These are phyloP conservation scores for Sminthurides bifidus DNA, from an alignment of 1,140 invertebrate genomes.

Conservation along the genomic window DNA sequence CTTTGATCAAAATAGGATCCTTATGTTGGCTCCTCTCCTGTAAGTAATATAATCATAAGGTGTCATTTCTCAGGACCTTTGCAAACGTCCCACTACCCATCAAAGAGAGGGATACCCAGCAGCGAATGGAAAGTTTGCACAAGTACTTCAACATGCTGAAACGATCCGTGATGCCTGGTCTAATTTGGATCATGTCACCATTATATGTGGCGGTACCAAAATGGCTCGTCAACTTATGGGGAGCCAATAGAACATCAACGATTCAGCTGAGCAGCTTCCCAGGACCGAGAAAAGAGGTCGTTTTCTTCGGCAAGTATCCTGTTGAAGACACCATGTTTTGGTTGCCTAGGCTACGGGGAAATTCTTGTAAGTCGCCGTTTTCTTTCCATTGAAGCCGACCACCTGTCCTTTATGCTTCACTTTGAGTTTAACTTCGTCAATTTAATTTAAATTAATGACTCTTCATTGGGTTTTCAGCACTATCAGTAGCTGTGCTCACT, in stretches of 20 bases:
- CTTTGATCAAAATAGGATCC: background rate
- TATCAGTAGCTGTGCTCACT: slow-evolving; percentile 13
- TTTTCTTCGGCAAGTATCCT: slow-evolving; percentile 11
- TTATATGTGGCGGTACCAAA: slow-evolving; percentile 11
- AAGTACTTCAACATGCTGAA: slow-evolving; percentile 11
- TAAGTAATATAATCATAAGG: background rate
- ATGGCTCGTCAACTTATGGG: slow-evolving; percentile 20
- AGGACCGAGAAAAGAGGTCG: slow-evolving; percentile 10
- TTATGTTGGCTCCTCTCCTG: background rate
- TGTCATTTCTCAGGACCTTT: background rate
- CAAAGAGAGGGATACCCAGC: background rate
- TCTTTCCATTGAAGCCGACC: background rate
- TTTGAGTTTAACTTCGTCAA: background rate
- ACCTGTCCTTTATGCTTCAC: background rate
- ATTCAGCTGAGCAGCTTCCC: slow-evolving; percentile 27
- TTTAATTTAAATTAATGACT: background rate
- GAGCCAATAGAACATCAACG: slow-evolving; percentile 23
- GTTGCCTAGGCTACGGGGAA: slow-evolving; percentile 22
- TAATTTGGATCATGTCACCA: slow-evolving; percentile 15
- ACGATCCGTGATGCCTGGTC: slow-evolving; percentile 12
- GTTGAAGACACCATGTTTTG: slow-evolving; percentile 22
- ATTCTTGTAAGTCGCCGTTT: slow-evolving; percentile 13
- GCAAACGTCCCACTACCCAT: background rate
- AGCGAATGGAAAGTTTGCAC: slow-evolving; percentile 8
- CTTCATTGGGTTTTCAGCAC: slow-evolving; percentile 6